These are phyloP conservation scores for Actinostola sp. DNA, from an alignment of 92 coral and sea anemone species.

Conservation along the genomic window DNA sequence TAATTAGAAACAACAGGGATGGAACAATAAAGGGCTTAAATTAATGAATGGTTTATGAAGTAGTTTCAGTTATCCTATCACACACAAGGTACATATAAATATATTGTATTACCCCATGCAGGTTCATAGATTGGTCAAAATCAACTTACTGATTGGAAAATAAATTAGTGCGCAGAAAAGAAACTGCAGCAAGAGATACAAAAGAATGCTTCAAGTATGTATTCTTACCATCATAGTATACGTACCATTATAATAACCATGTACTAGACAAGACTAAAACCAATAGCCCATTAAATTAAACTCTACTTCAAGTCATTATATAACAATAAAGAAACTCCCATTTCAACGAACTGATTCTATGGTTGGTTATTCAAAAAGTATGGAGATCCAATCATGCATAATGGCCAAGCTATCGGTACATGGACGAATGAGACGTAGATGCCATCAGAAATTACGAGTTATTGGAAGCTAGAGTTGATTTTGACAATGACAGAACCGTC, in stretches of 20 bases:
- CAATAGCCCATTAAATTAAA: conserved; percentile 3
- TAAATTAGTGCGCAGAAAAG: background rate
- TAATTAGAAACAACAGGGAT: background rate
- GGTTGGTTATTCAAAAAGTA: too few relatives aligned
- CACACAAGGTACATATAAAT: background rate
- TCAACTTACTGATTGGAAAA: background rate
- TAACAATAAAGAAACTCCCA: background rate
- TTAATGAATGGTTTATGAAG: conserved; percentile 3
- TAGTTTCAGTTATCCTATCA: background rate
- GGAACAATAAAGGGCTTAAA: background rate
- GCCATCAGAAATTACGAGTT: too few relatives aligned
- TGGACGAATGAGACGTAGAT: too few relatives aligned
- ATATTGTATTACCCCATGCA: conserved; percentile 17
- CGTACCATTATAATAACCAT: too few relatives aligned
- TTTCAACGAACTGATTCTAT: background rate
- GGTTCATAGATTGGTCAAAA: background rate
- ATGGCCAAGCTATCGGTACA: background rate
- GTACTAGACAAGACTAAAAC: background rate
- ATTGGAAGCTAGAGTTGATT: background rate
- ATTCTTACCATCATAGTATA: too few relatives aligned
- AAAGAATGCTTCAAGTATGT: background rate
- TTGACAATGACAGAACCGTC: conserved; percentile 1
- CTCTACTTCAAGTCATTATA: too few relatives aligned
- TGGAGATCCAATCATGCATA: background rate
- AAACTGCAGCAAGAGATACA: background rate